A percentile compares a stretch with the other conserved stretches of the same genome.
phyloP scores from a whole-genome alignment of 2,888 invertebrate species.

The Melinaea menophilus region DNA sequence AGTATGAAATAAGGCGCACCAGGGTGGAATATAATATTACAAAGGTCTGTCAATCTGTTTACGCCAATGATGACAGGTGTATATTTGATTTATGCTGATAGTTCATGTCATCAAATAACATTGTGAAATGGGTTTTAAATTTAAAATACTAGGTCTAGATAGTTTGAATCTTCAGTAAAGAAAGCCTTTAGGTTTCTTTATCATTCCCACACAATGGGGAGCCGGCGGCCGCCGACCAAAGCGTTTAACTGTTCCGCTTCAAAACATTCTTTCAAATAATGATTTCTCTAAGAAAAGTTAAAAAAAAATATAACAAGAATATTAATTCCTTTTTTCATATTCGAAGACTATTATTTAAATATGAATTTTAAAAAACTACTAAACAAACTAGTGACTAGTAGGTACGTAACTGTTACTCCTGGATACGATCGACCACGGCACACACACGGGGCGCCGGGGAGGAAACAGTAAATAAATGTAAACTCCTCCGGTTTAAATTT shows the following conservation, averaged over 20 bases:
- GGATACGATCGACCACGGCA: not conserved
- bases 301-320: not conserved
- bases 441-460: not conserved
- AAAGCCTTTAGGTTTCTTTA: constrained; percentile 27
- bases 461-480: constrained; percentile 30
- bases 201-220: constrained; percentile 22
- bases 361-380: not conserved
- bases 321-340: not conserved
- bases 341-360: not conserved
- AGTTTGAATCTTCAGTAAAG: constrained; percentile 19
- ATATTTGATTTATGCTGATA: not conserved
- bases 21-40: not conserved
- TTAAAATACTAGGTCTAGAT: constrained; percentile 6
- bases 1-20: no score
- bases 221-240: constrained; percentile 21
- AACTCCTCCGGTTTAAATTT: constrained; percentile 44
- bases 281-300: constrained; percentile 14
- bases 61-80: not conserved
- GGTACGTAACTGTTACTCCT: no score
- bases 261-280: constrained; percentile 18
- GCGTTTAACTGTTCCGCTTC: constrained; percentile 24
- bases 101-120: not conserved
- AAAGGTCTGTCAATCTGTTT: not conserved
- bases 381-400: no score
- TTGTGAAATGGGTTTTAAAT: constrained; percentile 7